phyloP scores from a whole-genome alignment of 2,113 vertebrate species.

The Turnix velox region DNA sequence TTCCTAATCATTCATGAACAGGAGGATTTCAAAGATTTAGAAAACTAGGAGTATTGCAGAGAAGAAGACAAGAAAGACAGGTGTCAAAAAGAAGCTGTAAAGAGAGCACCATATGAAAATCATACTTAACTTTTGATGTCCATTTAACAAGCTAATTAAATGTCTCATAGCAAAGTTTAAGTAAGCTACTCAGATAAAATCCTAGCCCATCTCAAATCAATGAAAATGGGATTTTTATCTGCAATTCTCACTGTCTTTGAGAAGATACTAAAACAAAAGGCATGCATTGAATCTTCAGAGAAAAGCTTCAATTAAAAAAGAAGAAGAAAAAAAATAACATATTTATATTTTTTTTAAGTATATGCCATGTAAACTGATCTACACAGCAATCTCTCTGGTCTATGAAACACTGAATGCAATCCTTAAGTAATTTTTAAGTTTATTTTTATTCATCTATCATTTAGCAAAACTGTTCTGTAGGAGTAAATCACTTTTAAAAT shows the following conservation, averaged over 20 bases:
- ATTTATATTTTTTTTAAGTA: not conserved
- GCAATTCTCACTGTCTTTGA: not conserved
- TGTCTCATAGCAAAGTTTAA: not conserved
- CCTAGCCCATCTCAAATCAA: not conserved
- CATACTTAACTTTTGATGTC: constrained; percentile 1
- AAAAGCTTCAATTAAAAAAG: not conserved
- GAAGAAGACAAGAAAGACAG: not conserved
- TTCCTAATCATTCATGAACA: not conserved
- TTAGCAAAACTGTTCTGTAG: not conserved
- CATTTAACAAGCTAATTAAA: not conserved
- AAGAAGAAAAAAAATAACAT: not conserved
- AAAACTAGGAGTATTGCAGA: not conserved
- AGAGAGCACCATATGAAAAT: constrained; percentile 49
- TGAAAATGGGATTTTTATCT: not conserved
- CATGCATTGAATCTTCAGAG: not conserved
- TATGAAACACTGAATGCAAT: not conserved
- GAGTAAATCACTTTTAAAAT: not conserved
- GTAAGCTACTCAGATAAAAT: not conserved
- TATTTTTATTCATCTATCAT: not conserved
- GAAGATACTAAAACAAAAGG: not conserved
- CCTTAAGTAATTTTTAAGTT: not conserved
- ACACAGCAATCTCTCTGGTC: not conserved
- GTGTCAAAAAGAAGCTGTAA: constrained; percentile 21
- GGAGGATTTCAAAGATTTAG: not conserved
- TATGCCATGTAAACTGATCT: not conserved